A percentile compares a stretch with the other conserved stretches of the same genome.
These are phyloP conservation scores for Drosophila ustulata DNA, from an alignment of 2,888 invertebrate genomes.

Conservation along the genomic window DNA sequence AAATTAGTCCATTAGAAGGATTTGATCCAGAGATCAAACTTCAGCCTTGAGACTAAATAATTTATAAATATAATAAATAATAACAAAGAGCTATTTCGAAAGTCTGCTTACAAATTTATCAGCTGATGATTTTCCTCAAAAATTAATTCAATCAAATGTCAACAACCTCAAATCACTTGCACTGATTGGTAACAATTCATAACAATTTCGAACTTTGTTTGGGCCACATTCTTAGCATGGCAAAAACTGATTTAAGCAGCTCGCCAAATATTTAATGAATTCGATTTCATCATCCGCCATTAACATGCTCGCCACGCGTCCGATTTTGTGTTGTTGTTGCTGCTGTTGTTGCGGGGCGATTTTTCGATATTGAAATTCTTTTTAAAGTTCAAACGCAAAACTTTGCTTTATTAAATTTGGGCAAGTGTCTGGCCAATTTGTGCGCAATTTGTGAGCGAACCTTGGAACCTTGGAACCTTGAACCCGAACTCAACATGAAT, in stretches of 20 bases:
- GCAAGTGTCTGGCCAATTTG: constrained; percentile 20
- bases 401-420: constrained; percentile 37
- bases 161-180: not conserved
- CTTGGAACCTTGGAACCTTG: constrained; percentile 5
- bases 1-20: too few species aligned
- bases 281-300: constrained; percentile 6
- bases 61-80: too few species aligned
- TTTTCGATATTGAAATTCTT: constrained; percentile 52
- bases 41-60: too few species aligned
- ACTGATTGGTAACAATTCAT: not conserved
- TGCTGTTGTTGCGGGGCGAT: not conserved
- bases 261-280: constrained; percentile 17
- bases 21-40: too few species aligned
- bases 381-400: constrained; percentile 38
- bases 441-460: constrained; percentile 3
- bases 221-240: not conserved
- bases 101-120: too few species aligned
- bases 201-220: constrained; percentile 1
- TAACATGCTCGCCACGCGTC: not conserved
- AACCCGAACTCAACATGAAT: constrained; percentile 21
- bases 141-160: not conserved
- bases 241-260: constrained; percentile 7
- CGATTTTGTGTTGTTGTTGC: not conserved
- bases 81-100: too few species aligned
- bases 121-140: too few species aligned